Evolutionary conservation across 2,797 vertebrate genomes (phyloP).

Genomic region (Myiotriccus ornatus): DNA sequence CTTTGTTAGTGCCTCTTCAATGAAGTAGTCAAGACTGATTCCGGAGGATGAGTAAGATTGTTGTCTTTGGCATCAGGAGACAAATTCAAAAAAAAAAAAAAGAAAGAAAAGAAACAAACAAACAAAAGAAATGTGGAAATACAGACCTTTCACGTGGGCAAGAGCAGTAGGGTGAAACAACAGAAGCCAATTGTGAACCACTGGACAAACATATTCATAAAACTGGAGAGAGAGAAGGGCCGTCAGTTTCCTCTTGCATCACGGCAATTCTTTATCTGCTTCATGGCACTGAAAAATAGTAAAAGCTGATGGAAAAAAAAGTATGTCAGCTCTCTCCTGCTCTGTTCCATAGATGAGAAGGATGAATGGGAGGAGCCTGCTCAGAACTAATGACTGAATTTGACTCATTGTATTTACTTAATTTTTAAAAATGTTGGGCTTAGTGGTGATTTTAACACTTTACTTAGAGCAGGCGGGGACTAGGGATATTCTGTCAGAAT

Average conservation of each 20-base stretch:
- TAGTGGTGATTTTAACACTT: not conserved
- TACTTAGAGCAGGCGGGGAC: not conserved
- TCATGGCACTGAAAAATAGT: conserved; percentile 3
- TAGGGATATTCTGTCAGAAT: not conserved
- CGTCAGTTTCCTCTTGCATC: not conserved
- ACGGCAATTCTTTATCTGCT: conserved; percentile 32
- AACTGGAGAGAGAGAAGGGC: not conserved
- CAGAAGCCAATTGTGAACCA: not conserved
- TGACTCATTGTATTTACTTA: conserved; percentile 16
- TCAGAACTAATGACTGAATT: not conserved
- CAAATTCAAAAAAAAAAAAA: not conserved
- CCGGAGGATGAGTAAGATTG: not conserved
- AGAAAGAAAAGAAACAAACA: no score
- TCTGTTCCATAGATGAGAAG: not conserved
- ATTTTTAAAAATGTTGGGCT: not conserved
- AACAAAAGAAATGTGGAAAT: not conserved
- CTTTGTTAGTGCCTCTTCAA: not conserved
- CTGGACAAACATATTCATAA: not conserved
- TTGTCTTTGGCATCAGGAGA: not conserved
- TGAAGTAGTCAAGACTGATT: not conserved
- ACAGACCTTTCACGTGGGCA: not conserved
- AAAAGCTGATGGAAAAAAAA: not conserved
- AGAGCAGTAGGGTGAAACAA: not conserved
- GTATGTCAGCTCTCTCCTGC: not conserved
- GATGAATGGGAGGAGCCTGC: not conserved